These are phyloP conservation scores for Diarsia dahlii DNA, from an alignment of 2,888 invertebrate genomes.

Conservation along the genomic window DNA sequence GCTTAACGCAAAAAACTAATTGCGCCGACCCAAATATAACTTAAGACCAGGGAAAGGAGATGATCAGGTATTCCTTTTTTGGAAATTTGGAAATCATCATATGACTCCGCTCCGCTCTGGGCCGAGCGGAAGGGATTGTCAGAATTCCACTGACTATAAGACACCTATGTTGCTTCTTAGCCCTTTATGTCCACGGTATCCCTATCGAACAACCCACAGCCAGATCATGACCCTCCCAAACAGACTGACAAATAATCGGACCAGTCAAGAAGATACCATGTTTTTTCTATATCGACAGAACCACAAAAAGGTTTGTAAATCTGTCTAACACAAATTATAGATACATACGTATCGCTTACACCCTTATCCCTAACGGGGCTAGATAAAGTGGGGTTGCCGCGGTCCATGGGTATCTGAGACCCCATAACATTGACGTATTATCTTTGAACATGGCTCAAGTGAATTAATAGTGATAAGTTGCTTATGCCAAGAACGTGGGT, in stretches of 20 bases:
- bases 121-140: no score
- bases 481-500: not conserved
- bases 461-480: constrained; percentile 13
- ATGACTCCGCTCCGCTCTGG: no score
- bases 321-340: constrained; percentile 7
- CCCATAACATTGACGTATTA: constrained; percentile 34
- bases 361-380: constrained; percentile 23
- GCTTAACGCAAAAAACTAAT: not conserved
- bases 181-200: no score
- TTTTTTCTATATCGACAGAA: not conserved
- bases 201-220: no score
- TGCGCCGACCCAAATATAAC: not conserved
- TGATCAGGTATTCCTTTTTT: no score
- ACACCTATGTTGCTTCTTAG: no score
- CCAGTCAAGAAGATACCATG: not conserved
- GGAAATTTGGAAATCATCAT: no score
- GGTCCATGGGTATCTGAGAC: constrained; percentile 20
- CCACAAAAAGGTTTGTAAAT: not conserved
- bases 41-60: not conserved
- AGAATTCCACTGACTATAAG: no score
- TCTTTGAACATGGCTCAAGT: not conserved
- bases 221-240: not conserved
- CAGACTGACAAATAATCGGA: not conserved
- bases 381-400: constrained; percentile 39
- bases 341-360: constrained; percentile 6